Evolutionary conservation across 2,888 invertebrate species (phyloP).

Genomic region (Taenaris catops): DNA sequence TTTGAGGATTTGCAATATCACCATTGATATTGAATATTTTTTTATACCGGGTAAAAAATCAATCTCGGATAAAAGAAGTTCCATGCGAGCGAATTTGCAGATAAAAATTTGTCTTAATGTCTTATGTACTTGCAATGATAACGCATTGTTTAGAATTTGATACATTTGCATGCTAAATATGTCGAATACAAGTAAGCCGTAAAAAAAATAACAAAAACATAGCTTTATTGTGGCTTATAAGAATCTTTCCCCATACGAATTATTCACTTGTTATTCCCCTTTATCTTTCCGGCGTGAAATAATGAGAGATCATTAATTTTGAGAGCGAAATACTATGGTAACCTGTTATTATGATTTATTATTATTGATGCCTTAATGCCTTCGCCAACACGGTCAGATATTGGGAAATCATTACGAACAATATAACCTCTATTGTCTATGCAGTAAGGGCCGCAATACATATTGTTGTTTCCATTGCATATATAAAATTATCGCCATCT

Average conservation of each 20-base stretch:
- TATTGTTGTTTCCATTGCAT: constrained; percentile 4
- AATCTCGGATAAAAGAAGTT: no score
- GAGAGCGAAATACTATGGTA: constrained; percentile 24
- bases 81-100: no score
- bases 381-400: constrained; percentile 16
- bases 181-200: no score
- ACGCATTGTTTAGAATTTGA: no score
- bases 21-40: no score
- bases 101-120: no score
- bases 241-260: constrained; percentile 19
- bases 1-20: no score
- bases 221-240: constrained; percentile 18
- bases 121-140: no score
- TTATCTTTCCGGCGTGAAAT: constrained; percentile 26
- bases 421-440: constrained; percentile 15
- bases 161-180: no score
- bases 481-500: no score
- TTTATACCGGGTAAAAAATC: no score
- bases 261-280: constrained; percentile 22
- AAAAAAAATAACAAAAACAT: constrained; percentile 5
- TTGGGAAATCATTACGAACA: constrained; percentile 12
- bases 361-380: constrained; percentile 24
- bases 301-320: constrained; percentile 25
- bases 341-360: constrained; percentile 27
- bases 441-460: constrained; percentile 9